phyloP scores from a whole-genome alignment of 1,140 invertebrate species.

The Wasmannia auropunctata region DNA sequence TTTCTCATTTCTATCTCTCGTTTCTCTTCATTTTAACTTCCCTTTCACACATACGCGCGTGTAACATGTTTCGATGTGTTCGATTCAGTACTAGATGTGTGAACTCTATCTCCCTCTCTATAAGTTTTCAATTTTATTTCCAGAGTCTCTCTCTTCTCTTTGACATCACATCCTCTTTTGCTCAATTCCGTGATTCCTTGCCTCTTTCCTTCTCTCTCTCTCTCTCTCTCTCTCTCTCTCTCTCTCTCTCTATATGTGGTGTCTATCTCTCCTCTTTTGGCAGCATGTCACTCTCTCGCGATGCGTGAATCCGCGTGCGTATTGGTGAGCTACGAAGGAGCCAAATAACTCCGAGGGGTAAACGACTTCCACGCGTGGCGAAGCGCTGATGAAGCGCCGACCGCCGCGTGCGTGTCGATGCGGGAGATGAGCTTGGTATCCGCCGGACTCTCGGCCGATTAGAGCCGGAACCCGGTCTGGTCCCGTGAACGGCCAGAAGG shows the following conservation, averaged over 20 bases:
- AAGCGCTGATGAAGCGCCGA: slow-evolving; percentile 57
- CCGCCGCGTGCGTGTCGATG: slow-evolving; percentile 49
- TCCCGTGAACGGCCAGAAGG: not conserved
- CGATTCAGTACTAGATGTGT: not conserved
- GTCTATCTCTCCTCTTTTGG: not conserved
- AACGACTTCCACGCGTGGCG: slow-evolving; percentile 75
- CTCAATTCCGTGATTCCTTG: not conserved
- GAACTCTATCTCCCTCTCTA: slow-evolving; percentile 1
- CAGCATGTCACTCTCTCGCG: slow-evolving; percentile 50
- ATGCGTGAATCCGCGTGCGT: slow-evolving; percentile 20
- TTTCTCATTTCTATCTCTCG: not conserved
- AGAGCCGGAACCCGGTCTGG: slow-evolving; percentile 11
- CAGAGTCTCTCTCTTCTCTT: not conserved
- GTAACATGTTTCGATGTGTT: too few species aligned
- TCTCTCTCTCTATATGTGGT: slow-evolving; percentile 12
- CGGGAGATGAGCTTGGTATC: slow-evolving; percentile 65
- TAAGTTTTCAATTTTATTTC: slow-evolving; percentile 2
- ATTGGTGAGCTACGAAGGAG: slow-evolving; percentile 63
- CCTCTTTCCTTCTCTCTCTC: not conserved
- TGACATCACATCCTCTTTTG: slow-evolving; percentile 4
- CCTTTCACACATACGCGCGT: not conserved
- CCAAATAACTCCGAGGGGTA: slow-evolving; percentile 78
- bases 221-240: not conserved
- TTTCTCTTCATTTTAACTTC: not conserved
- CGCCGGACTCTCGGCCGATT: slow-evolving; percentile 59